Base-by-base conservation (phyloP, 2,113 vertebrate genomes). In the Eclectus roratus region DNA sequence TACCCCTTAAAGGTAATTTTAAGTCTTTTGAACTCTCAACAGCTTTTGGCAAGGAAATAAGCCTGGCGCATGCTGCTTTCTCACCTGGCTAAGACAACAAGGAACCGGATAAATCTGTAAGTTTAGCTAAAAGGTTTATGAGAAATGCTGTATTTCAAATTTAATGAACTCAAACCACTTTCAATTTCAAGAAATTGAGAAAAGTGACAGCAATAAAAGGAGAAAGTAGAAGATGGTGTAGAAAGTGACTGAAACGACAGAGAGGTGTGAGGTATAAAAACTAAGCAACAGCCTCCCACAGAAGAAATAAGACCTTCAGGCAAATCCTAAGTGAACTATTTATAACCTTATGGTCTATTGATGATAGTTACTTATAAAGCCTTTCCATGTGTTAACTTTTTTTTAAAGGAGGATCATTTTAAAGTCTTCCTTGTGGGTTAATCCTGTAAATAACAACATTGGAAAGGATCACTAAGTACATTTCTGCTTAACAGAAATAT, bases 31-130 rank as follows among this genome's bases (percentile, higher is more conserved):
- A 94, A 70, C 10, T 53, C 28, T 9, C 24, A 81, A 79, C 9
- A 80, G n/a, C 7, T 88, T 71, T 76, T 50, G 52, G 17, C 52
- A 91, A 73, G 55, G 37, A 86, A 80, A 56, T 27, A 79, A 46
- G 28, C 41, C 21, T 66, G 37, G 7, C 2, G 5, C 9, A 1
- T 10, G 16, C 20, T 61, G 50, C 64, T 81, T 70, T 71, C 31
- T 49, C 44, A 87, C 6, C 31, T 15, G 18, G 56, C 61, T 35
- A 70, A 80, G 24, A 70, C 27, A 88, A 82, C 5, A 46, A 61
- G 24, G 31, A 17, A 74, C 15, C 37, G 52, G 21, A 46, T 41
- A 79, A 53, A 74, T n/a, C 15, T 0, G 0, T 7, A 56, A 4
- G n/a, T 74, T 66, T 37, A 81, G 11, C 33, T 43, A 56, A 69